Percentiles rank a stretch among this genome's conserved stretches.
Conservation (phyloP, 2,888 invertebrate species). For the Tipula confusa region DNA sequence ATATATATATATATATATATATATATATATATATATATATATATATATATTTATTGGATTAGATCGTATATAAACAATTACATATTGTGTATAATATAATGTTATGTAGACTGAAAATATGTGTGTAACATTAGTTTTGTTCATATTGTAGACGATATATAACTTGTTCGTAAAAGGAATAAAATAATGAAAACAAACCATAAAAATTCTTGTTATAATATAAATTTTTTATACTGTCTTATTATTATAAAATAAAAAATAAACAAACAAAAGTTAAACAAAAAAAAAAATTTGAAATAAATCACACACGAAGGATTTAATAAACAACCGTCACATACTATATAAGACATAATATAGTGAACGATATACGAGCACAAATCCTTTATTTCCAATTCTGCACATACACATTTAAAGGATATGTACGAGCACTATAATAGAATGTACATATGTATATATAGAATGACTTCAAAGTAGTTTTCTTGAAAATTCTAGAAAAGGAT, state of each 20-base stretch:
- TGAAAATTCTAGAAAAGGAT: neutral
- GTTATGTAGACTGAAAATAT: neutral
- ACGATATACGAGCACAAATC: neutral
- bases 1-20: no score
- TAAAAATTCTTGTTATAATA: conserved; percentile 14
- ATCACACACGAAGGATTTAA: conserved; percentile 25
- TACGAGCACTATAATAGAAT: neutral
- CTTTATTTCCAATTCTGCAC: neutral
- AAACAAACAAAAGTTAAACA: no score
- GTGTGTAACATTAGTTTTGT: neutral
- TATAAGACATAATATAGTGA: neutral
- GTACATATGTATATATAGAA: no score
- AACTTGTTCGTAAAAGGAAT: neutral
- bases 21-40: no score
- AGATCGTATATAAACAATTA: conserved; percentile 14
- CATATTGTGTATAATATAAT: neutral
- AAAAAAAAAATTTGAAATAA: neutral
- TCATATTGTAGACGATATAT: neutral
- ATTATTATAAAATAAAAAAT: neutral
- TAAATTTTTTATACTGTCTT: neutral
- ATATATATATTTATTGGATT: neutral
- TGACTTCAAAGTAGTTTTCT: conserved; percentile 20
- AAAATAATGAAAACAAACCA: conserved; percentile 15
- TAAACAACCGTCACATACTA: neutral
- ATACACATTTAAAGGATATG: neutral